Base-by-base conservation (phyloP, 2,888 invertebrate genomes). In the Cantharis lateralis region DNA sequence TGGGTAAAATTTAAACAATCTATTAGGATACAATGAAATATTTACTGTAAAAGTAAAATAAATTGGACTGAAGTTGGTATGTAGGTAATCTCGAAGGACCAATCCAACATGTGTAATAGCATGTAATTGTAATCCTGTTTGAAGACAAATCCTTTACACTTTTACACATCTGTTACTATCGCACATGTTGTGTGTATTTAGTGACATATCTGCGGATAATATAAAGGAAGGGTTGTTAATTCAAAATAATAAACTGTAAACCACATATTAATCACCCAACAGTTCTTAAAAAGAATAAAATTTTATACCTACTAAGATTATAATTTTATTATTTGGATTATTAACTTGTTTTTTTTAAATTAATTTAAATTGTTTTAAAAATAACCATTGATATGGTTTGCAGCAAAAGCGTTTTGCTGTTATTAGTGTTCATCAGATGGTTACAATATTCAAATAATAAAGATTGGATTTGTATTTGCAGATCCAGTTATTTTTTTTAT, bases 101-200 rank as follows among this genome's bases (percentile, higher is more conserved):
- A 62, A 71, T 71, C 79, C 79, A 82, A 84, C 87, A 88, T 87
- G 87, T 87, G 87, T 87, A 88, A 88, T 83, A 82, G 86, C 86
- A 82, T 87, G 86, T 87, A 87, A 87, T 87, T 86, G 84, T 87
- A 88, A 88, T 88, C 87, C 87, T 81, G 84, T 87, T 86, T 85
- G 82, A 82, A 82, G 81, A 81, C 82, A 85, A 87, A 87, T 86
- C 87, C 87, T 86, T 85, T 85, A 83, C 85, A 84, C 87, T 87
- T 86, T 85, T 85, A 83, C 85, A 84, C 87, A 86, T 87, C 87
- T 87, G 87, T 86, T 84, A 82, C 82, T 80, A 79, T 82, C 80
- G 61, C 79, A 79, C 80, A 79, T 80, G 80, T 68, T 78, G 71
- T 78, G 72, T 75, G 76, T 77, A 73, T 73, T 77, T 77, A 79